Evolutionary conservation across 2,113 vertebrate genomes (phyloP), one percentile per base, ranked within the genome.

Genomic region (Psilopsiagon aymara): DNA sequence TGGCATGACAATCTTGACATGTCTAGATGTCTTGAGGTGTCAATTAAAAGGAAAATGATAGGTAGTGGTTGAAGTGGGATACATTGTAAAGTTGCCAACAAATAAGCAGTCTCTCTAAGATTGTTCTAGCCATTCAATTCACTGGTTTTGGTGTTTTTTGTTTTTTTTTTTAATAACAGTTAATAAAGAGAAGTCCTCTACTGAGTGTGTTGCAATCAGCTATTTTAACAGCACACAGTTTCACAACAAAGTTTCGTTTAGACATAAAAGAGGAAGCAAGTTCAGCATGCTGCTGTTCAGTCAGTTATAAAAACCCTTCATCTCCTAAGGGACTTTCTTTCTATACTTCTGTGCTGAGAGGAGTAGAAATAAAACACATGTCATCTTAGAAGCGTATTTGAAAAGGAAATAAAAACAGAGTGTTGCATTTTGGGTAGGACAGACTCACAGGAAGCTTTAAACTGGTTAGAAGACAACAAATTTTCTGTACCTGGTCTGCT

Each of bases 241-340:
- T 97, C 97, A 96, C 88, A 96, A 95, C n/a, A 37, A 94, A 73
- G 97, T 98, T 98, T 98, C 97, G 87, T 94, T 94, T 98, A 94
- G 37, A 52, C 92, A 49, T 49, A 95, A 98, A 98, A 97, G 98
- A 97, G 98, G 98, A 98, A 97, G 96, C 64, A 70, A 82, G 66
- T 82, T 96, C 93, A 94, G 69, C 8, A 9, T 86, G 94, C 67
- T 94, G 95, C 76, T 37, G 67, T 95, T 96, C 93, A 94, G 97
- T 70, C 88, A 75, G 95, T 98, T 98, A 95, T 92, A 95, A 95
- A 96, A 86, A 17, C 91, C 93, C 83, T 78, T 91, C 17, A 55
- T 28, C 37, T 90, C 96, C 95, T 89, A 77, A 80, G 97, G 95
- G 98, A 98, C 96, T 97, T 98, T 91, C 97, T 97, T 97, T 97